Evolutionary conservation across 2,797 vertebrate species (phyloP).

Genomic region (Nothura maculosa): DNA sequence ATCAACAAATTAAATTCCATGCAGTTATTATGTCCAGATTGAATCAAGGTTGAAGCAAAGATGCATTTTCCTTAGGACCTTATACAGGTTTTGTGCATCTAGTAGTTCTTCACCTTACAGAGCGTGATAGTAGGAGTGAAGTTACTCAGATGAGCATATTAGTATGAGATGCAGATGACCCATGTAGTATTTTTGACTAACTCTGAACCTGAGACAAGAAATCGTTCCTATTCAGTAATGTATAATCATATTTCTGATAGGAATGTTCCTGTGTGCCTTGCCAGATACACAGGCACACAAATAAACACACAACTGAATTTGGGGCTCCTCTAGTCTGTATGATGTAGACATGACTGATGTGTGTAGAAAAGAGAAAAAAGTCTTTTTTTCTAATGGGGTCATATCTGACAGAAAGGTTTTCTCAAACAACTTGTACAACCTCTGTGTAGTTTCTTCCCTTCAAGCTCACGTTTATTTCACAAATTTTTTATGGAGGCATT

Average conservation of each 20-base stretch:
- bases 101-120: neutral
- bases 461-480: constrained; percentile 19
- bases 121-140: neutral
- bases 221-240: neutral
- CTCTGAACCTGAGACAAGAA: neutral
- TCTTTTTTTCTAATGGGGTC: neutral
- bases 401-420: neutral
- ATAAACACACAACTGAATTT: neutral
- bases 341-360: neutral
- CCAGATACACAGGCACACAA: neutral
- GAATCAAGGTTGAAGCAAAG: neutral
- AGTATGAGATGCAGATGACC: neutral
- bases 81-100: neutral
- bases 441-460: neutral
- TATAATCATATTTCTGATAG: neutral
- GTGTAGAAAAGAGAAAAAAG: neutral
- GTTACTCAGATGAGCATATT: neutral
- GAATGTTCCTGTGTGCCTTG: neutral
- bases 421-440: neutral
- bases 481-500: constrained; percentile 35
- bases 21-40: neutral
- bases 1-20: neutral
- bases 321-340: neutral
- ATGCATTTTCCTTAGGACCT: neutral
- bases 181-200: neutral